A percentile compares a stretch with the other conserved stretches of the same genome.
phyloP scores from a whole-genome alignment of 2,888 invertebrate species.

The Acrobasis suavella region DNA sequence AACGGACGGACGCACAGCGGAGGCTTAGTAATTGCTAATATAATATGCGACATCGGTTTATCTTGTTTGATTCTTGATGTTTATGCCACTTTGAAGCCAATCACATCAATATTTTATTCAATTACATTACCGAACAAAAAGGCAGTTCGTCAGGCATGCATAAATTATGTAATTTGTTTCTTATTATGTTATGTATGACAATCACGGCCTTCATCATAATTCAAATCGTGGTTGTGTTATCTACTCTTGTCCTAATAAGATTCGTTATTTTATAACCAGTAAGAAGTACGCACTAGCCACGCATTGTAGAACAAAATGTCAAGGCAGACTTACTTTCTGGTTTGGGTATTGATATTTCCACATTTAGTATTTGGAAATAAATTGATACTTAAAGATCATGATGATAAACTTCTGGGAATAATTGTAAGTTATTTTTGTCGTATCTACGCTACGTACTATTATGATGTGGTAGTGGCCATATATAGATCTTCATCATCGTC shows the following conservation, averaged over 20 bases:
- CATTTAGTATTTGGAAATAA: not conserved
- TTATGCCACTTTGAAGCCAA: not conserved
- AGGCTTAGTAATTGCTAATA: too few species aligned
- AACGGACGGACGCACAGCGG: too few species aligned
- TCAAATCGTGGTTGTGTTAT: not conserved
- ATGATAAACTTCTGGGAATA: not conserved
- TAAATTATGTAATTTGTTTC: not conserved
- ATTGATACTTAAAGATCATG: not conserved
- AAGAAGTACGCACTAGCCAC: too few species aligned
- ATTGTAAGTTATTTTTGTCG: slow-evolving; percentile 5
- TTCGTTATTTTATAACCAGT: not conserved
- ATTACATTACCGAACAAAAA: not conserved
- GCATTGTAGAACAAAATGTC: not conserved
- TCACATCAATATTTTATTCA: not conserved
- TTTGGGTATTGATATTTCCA: not conserved
- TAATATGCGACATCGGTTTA: too few species aligned
- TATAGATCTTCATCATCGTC: too few species aligned
- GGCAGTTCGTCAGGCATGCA: not conserved
- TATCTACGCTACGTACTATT: not conserved
- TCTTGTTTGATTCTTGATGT: not conserved
- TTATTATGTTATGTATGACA: not conserved
- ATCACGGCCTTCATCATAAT: not conserved
- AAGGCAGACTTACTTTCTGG: not conserved
- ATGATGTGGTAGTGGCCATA: too few species aligned
- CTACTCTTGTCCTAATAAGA: not conserved